Evolutionary conservation across 2,888 invertebrate species (phyloP), one percentile per base, ranked within the genome.

Genomic region (Trissolcus japonicus): DNA sequence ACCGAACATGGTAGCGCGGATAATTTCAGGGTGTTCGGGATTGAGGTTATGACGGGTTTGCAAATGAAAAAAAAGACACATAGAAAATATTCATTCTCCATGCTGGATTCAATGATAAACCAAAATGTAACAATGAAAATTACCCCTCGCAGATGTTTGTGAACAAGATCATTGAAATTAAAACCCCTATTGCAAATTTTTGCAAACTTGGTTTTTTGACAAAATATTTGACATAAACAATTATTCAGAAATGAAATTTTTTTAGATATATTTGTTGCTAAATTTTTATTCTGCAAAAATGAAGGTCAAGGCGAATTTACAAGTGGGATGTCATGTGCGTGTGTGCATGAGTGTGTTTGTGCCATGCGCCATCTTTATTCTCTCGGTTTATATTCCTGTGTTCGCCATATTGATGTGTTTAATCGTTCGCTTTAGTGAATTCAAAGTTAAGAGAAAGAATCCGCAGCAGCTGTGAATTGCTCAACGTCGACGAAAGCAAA

Each of bases 321-420:
- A 16, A 16, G 6, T 46, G 14, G 46, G 16, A 6, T 46, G 46
- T 46, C 46, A 35, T 35, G 46, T 46, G n/a, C 6, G 46, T 46
- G 16, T 46, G 6, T 46, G 14, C 14, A 6, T n/a, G 46, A 16
- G 46, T 46, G n/a, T 14, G 14, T 14, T 43, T 14, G 43, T 14
- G 14, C 4, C 46, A 4, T 43, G 43, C 46, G 46, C 46, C 46
- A 46, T 46, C 46, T 46, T 46, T 16, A 46, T 7, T 46, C 46
- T 46, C n/a, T 46, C 56, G 71, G 72, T 72, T 71, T 71, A 72
- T 63, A 72, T 63, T 77, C 68, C 59, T 72, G 66, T 55, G 63
- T 68, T 78, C 77, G 89, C 90, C 89, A 89, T 90, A 89, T 89
- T 90, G 89, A 89, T 89, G 87, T 89, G 87, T 89, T 89, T 88